A percentile compares a stretch with the other conserved stretches of the same genome.
phyloP scores from a whole-genome alignment of 2,888 invertebrate genomes.

The Anodontia alba region DNA sequence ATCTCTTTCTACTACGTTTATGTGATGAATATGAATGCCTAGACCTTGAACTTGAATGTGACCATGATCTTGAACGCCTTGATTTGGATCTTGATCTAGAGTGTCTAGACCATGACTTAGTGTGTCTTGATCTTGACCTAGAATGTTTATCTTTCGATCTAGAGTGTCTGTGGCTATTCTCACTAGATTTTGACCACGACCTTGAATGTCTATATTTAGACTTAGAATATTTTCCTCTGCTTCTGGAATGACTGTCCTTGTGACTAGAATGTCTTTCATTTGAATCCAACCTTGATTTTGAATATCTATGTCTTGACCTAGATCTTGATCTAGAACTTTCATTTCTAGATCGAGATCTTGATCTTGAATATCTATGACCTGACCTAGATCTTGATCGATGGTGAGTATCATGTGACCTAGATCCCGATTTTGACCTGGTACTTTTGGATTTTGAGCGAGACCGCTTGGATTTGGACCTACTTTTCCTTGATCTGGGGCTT shows the following conservation, averaged over 20 bases:
- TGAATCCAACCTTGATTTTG: constrained; percentile 14
- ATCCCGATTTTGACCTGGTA: background rate
- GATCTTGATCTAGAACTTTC: constrained; percentile 7
- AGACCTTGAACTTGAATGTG: constrained; percentile 27
- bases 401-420: background rate
- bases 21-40: constrained; percentile 24
- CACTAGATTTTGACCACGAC: background rate
- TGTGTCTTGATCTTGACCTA: background rate
- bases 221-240: background rate
- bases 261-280: constrained; percentile 26
- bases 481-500: background rate
- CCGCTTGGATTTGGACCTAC: background rate
- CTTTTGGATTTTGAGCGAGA: constrained; percentile 1
- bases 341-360: constrained; percentile 19
- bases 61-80: constrained; percentile 34
- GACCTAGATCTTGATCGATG: constrained; percentile 1
- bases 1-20: background rate
- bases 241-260: background rate
- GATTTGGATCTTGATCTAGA: constrained; percentile 47
- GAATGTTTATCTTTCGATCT: background rate
- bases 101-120: constrained; percentile 21
- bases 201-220: background rate
- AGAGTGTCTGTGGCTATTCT: background rate
- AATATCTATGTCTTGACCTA: constrained; percentile 6
- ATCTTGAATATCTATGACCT: background rate